These are phyloP conservation scores for Isoperla grammatica DNA, from an alignment of 2,888 invertebrate genomes.

Conservation along the genomic window DNA sequence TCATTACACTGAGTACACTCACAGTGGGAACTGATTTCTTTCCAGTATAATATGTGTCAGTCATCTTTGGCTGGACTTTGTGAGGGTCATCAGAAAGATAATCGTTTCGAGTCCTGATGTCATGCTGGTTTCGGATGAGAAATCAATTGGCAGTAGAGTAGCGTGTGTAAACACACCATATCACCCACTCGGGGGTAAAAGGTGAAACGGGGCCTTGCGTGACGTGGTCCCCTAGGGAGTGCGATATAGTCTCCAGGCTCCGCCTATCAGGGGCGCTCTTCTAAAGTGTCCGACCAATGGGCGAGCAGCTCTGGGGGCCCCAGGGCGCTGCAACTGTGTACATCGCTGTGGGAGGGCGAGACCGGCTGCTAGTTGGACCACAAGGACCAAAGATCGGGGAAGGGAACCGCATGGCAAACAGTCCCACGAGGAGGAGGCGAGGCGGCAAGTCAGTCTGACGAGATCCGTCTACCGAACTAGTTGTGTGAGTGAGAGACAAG, in stretches of 20 bases:
- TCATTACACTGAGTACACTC: no score
- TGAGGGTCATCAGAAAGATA: no score
- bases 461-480: not conserved
- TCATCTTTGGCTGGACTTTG: no score
- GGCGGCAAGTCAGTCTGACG: constrained; percentile 1
- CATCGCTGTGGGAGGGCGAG: constrained; percentile 5
- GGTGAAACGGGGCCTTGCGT: constrained; percentile 4
- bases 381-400: constrained; percentile 1
- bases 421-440: constrained; percentile 1
- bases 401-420: constrained; percentile 5
- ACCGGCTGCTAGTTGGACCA: not conserved
- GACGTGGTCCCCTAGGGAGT: constrained; percentile 20
- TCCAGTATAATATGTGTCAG: no score
- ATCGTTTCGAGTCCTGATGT: no score
- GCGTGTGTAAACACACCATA: no score
- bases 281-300: constrained; percentile 13
- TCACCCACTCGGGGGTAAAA: not conserved
- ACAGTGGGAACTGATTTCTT: no score
- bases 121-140: no score
- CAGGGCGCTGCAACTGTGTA: not conserved
- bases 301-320: constrained; percentile 11
- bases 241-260: constrained; percentile 8
- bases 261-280: constrained; percentile 18
- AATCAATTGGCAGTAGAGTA: not conserved
- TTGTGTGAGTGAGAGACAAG: not conserved